These are phyloP conservation scores for Suillia variegata DNA, from an alignment of 2,888 invertebrate species.

Conservation along the genomic window DNA sequence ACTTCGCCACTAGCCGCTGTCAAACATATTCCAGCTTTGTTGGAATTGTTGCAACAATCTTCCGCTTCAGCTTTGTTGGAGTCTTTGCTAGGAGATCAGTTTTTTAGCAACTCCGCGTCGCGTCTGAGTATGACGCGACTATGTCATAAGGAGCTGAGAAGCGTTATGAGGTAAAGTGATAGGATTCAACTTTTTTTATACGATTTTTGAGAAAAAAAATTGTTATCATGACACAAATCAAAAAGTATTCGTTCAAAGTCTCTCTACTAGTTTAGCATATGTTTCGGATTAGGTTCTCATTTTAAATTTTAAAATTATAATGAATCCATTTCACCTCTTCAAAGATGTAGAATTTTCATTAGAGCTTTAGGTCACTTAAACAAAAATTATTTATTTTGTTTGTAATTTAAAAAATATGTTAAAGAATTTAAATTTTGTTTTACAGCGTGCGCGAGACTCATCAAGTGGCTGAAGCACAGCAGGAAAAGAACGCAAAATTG, in stretches of 20 bases:
- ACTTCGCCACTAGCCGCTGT: background rate
- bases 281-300: background rate
- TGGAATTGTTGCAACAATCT: slow-evolving; percentile 42
- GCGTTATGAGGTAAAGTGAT: slow-evolving; percentile 49
- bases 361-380: no score
- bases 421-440: background rate
- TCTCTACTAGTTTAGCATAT: background rate
- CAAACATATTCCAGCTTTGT: slow-evolving; percentile 33
- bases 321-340: no score
- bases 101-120: slow-evolving; percentile 2
- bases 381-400: no score
- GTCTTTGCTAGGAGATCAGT: slow-evolving; percentile 32
- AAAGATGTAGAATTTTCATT: no score
- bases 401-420: no score
- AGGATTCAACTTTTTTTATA: no score
- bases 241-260: no score
- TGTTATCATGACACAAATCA: no score
- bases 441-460: slow-evolving; percentile 91
- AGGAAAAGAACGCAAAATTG: slow-evolving; percentile 91
- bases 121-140: slow-evolving; percentile 20
- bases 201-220: no score
- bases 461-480: slow-evolving; percentile 94
- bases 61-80: slow-evolving; percentile 38
- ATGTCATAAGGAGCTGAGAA: slow-evolving; percentile 43
- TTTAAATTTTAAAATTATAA: no score